These are phyloP conservation scores for Amorpha juglandis DNA, from an alignment of 2,888 invertebrate genomes.

Conservation along the genomic window DNA sequence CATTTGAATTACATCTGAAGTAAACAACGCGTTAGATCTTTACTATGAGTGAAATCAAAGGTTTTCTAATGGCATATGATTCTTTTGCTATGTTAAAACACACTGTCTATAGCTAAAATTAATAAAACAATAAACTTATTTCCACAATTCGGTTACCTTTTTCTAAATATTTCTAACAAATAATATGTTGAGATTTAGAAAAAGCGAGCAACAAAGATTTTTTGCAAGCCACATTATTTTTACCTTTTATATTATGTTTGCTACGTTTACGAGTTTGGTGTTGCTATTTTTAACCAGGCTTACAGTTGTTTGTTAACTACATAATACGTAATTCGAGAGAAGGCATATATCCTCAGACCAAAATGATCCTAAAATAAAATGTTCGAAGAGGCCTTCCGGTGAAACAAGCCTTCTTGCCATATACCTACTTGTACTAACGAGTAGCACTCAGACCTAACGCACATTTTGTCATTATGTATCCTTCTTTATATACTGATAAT, in stretches of 20 bases:
- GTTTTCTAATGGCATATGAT: no score
- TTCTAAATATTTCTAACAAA: no score
- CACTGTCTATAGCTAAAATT: no score
- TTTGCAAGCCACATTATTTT: background rate
- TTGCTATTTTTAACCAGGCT: background rate
- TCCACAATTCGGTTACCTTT: no score
- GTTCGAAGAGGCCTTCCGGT: background rate
- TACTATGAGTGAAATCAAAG: no score
- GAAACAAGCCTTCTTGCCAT: background rate
- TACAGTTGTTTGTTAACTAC: slow-evolving; percentile 11
- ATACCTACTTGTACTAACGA: background rate
- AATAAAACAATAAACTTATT: no score
- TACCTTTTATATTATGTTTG: background rate
- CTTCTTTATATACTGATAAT: no score
- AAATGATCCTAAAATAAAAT: background rate
- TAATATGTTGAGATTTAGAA: no score
- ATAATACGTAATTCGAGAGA: background rate
- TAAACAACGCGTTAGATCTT: no score
- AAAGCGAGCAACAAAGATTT: no score
- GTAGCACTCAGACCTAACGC: background rate
- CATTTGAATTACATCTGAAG: no score
- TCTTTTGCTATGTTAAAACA: no score
- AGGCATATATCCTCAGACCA: background rate
- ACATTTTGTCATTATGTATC: background rate
- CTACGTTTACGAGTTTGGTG: background rate